A percentile compares a stretch with the other conserved stretches of the same genome.
Conservation (phyloP, 1,140 invertebrate species). For the Paraescarpia echinospica region DNA sequence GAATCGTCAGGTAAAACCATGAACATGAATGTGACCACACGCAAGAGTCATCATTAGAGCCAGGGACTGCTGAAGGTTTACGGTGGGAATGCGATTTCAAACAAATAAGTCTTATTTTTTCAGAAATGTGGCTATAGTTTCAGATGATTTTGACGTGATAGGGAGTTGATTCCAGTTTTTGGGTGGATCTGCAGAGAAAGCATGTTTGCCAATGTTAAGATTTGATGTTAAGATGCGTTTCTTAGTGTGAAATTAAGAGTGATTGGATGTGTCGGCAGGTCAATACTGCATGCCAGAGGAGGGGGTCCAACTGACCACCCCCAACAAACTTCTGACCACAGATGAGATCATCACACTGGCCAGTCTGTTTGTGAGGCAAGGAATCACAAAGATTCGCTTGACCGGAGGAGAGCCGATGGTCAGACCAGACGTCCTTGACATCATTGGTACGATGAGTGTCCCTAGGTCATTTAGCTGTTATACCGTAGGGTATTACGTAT, state of each 20-base stretch:
- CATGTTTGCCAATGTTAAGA: not conserved
- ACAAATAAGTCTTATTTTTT: no score
- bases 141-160: no score
- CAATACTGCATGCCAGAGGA: slow-evolving; percentile 96
- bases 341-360: slow-evolving; percentile 82
- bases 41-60: no score
- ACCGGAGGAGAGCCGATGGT: slow-evolving; percentile 97
- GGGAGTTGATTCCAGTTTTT: no score
- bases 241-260: not conserved
- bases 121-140: no score
- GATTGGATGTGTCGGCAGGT: slow-evolving; percentile 62
- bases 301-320: slow-evolving; percentile 76
- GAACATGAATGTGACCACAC: no score
- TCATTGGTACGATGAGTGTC: slow-evolving; percentile 72
- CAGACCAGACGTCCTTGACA: slow-evolving; percentile 79
- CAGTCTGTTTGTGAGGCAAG: slow-evolving; percentile 82
- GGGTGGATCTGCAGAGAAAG: no score
- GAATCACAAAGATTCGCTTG: slow-evolving; percentile 88
- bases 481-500: not conserved
- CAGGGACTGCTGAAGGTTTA: no score
- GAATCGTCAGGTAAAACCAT: no score
- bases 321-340: slow-evolving; percentile 74
- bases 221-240: slow-evolving; percentile 12
- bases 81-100: no score
- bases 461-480: not conserved